Base-by-base conservation (phyloP, 2,797 vertebrate genomes). In the Centroberyx gerrardi region DNA sequence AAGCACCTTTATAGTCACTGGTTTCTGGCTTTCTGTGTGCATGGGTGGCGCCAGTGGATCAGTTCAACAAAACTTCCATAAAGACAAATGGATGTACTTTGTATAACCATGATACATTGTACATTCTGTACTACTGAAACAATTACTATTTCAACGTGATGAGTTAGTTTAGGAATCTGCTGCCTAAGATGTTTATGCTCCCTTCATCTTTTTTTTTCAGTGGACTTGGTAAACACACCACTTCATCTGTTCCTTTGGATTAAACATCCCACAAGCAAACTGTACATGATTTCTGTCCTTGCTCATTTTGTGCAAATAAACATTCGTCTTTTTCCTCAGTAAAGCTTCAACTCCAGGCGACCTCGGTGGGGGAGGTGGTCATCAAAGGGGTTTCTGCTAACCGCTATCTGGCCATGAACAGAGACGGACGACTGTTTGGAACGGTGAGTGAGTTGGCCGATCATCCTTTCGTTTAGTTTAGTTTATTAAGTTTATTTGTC, bases 401-500 rank as follows among this genome's bases (percentile, higher is more conserved):
- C 89, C 97, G 98, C 46, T 99, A 98, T 77, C 96, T 99, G 84
- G 97, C 98, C 12, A 99, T 99, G 98, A 98, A 96, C 93, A 94
- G 97, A 82, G 98, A 99, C 0, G 98, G 98, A 60, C 94, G 97
- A 63, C 91, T 99, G 77, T 96, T 96, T 90, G 97, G 96, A 85
- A 90, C 93, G 88, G 98, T 99, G 93, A 98, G 98, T 92, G 70
- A 59, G 27, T 38, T 10, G 7, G 7, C 44, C 33, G 17, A 0
- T 63, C 31, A 28, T 36, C 51, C 54, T 63, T 42, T 42, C 1
- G 4, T 61, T 12, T 5, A n/a, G n/a, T n/a, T n/a, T n/a, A n/a
- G n/a, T n/a, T n/a, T n/a, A n/a, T n/a, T n/a, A n/a, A n/a, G n/a
- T n/a, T n/a, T n/a, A n/a, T n/a, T n/a, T n/a, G n/a, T n/a, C n/a